Evolutionary conservation across 2,113 vertebrate genomes (phyloP).

Genomic region (Larimichthys polyactis): DNA sequence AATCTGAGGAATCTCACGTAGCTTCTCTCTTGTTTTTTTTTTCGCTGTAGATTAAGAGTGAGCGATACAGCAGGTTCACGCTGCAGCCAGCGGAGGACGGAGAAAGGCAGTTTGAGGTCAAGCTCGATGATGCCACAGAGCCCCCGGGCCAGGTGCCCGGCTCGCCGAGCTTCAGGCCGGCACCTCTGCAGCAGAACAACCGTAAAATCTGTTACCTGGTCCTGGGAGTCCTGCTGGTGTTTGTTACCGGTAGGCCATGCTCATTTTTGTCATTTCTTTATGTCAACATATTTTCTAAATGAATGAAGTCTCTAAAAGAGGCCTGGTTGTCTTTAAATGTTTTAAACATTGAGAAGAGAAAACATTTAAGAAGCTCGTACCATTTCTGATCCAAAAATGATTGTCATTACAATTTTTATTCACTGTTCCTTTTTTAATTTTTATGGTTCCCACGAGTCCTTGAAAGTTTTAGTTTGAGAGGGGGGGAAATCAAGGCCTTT

Average conservation of each 20-base stretch:
- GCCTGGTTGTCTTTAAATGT: no score
- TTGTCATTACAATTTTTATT: no score
- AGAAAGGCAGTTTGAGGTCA: constrained; percentile 89
- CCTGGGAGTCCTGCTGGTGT: constrained; percentile 77
- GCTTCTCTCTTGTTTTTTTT: background rate
- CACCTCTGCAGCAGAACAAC: constrained; percentile 6
- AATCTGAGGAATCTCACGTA: background rate
- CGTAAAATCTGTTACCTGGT: constrained; percentile 64
- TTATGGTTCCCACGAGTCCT: no score
- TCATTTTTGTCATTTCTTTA: background rate
- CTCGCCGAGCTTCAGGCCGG: constrained; percentile 60
- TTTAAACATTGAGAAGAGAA: no score
- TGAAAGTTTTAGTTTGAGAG: no score
- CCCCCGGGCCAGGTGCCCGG: constrained; percentile 10
- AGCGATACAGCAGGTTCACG: constrained; percentile 91
- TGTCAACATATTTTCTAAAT: background rate
- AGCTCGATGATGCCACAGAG: constrained; percentile 86
- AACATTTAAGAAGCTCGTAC: no score
- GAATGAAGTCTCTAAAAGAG: no score
- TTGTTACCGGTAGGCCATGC: constrained; percentile 84
- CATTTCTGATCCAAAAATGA: no score
- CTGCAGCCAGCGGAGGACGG: constrained; percentile 87
- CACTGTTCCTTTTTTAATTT: no score
- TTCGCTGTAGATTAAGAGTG: constrained; percentile 82
- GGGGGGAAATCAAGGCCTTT: no score